Evolutionary conservation across 2,888 invertebrate genomes (phyloP).

Genomic region (Lysandra bellargus): DNA sequence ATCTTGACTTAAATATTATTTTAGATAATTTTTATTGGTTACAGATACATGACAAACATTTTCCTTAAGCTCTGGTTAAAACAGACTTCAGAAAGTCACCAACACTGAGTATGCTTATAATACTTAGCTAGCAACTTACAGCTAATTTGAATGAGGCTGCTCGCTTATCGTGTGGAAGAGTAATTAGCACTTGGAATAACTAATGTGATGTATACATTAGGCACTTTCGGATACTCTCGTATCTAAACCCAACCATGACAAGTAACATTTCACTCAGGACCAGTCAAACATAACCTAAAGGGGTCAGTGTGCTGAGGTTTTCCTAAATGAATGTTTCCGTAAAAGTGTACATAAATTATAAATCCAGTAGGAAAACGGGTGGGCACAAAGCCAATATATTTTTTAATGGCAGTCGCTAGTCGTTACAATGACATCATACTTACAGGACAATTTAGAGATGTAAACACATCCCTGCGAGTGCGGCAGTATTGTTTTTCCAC

Average conservation of each 20-base stretch:
- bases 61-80: not conserved
- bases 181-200: constrained; percentile 12
- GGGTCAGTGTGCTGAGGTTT: constrained; percentile 55
- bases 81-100: not conserved
- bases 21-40: not conserved
- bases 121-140: not conserved
- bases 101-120: not conserved
- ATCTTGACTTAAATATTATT: not conserved
- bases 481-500: constrained; percentile 51
- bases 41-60: not conserved
- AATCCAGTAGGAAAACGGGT: constrained; percentile 72
- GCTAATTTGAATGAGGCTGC: not conserved
- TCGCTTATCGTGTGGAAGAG: not conserved
- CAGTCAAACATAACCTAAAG: constrained; percentile 64
- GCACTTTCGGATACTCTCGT: constrained; percentile 34
- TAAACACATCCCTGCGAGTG: constrained; percentile 74
- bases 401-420: constrained; percentile 71
- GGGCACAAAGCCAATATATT: constrained; percentile 79
- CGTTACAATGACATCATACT: constrained; percentile 78
- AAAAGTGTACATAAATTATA: constrained; percentile 63
- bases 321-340: constrained; percentile 64
- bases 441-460: constrained; percentile 72
- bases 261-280: constrained; percentile 59
- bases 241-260: constrained; percentile 45
- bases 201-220: constrained; percentile 34